These are phyloP conservation scores for Siderastrea radians DNA, from an alignment of 92 coral and sea anemone genomes.

Conservation along the genomic window DNA sequence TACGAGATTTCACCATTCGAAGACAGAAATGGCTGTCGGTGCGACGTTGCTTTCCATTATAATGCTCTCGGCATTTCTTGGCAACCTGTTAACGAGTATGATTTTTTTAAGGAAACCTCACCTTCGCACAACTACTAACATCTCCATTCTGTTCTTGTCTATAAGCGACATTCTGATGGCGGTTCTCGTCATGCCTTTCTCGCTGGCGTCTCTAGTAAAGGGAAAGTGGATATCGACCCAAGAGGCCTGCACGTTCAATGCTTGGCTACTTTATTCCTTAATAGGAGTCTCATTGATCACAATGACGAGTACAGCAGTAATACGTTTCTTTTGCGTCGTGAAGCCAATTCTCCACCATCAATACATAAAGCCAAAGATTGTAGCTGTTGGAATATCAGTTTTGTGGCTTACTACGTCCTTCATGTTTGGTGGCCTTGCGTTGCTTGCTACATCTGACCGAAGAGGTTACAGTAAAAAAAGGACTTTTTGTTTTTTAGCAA, in stretches of 20 bases:
- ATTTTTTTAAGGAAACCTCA: background rate
- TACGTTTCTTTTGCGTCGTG: background rate
- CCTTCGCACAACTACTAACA: conserved; percentile 2
- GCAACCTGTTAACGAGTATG: background rate
- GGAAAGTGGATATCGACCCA: background rate
- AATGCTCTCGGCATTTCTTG: background rate
- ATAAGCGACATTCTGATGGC: background rate
- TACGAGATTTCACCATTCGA: too few relatives aligned
- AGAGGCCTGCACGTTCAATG: background rate
- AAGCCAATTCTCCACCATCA: background rate
- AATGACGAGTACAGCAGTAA: conserved; percentile 8
- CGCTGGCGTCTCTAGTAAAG: background rate
- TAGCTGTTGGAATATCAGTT: background rate
- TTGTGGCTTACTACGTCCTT: background rate
- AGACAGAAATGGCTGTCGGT: too few relatives aligned
- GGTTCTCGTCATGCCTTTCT: conserved; percentile 6
- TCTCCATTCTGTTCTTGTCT: background rate
- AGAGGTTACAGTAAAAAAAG: background rate
- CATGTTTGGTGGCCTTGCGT: background rate
- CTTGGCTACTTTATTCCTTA: background rate
- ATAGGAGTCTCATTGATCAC: background rate
- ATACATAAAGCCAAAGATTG: background rate
- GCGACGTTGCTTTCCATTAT: too few relatives aligned
- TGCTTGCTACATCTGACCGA: background rate
- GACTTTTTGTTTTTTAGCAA: background rate